Evolutionary conservation across 2,888 invertebrate species (phyloP).

Genomic region (Platycnemis pennipes): DNA sequence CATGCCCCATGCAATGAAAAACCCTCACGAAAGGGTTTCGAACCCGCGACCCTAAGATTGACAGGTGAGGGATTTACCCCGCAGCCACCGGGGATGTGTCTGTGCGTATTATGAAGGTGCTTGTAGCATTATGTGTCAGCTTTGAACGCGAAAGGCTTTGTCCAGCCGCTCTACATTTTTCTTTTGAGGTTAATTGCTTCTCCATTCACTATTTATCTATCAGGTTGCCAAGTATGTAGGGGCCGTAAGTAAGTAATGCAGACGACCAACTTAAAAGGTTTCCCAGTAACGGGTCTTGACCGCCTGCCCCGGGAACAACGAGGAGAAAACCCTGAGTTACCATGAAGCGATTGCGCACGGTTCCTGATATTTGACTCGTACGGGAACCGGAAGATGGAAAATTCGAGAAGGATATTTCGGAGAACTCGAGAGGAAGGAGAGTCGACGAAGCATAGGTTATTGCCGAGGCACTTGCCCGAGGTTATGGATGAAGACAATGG

Average conservation of each 20-base stretch:
- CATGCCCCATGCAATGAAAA: too few species aligned
- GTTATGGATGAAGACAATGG: conserved; percentile 60
- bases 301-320: not conserved
- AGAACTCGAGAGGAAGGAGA: conserved; percentile 40
- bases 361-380: conserved; percentile 19
- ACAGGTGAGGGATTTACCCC: too few species aligned
- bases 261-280: conserved; percentile 3
- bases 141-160: too few species aligned
- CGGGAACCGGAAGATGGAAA: conserved; percentile 22
- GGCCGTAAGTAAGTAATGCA: not conserved
- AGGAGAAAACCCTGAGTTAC: conserved; percentile 12
- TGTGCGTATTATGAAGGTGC: too few species aligned
- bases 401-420: conserved; percentile 44
- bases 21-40: too few species aligned
- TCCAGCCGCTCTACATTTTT: not conserved
- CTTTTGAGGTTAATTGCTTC: not conserved
- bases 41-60: too few species aligned
- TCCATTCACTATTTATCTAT: not conserved
- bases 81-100: too few species aligned
- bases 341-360: not conserved
- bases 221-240: not conserved
- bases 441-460: conserved; percentile 54
- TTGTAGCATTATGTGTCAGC: too few species aligned
- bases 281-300: not conserved
- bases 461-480: conserved; percentile 59